Conservation (phyloP, 53 echinoderm and acorn worm species). For the Pentamera pediparva region DNA sequence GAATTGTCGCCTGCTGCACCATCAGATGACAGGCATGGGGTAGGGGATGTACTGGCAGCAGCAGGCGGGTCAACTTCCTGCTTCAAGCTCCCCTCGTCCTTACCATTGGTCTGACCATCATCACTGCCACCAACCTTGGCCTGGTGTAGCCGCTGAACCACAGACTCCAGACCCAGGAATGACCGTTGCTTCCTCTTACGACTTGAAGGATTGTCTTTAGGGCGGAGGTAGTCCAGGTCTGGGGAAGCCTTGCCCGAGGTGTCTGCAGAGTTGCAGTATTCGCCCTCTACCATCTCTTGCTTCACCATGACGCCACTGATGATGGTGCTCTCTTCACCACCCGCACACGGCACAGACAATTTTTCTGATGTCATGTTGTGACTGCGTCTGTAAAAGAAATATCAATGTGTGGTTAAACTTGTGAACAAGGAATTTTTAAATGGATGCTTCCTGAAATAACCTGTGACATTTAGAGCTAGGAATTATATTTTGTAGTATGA, state of each 20-base stretch:
- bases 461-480: too few relatives aligned
- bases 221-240: background rate
- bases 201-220: background rate
- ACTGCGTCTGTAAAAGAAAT: too few relatives aligned
- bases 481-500: too few relatives aligned
- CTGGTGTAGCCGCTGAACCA: conserved; percentile 26
- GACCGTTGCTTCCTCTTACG: conserved; percentile 4
- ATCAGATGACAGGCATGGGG: background rate
- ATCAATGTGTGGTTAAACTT: too few relatives aligned
- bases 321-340: background rate
- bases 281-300: background rate
- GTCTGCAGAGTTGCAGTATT: background rate
- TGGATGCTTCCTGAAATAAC: too few relatives aligned
- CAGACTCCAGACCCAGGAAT: conserved; percentile 15
- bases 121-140: conserved; percentile 17
- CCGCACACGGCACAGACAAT: too few relatives aligned
- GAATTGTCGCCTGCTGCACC: background rate
- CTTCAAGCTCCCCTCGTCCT: conserved; percentile 3
- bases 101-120: background rate
- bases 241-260: conserved; percentile 16
- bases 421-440: too few relatives aligned
- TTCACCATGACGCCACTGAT: conserved; percentile 7
- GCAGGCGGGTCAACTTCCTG: background rate
- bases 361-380: too few relatives aligned
- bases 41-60: too few relatives aligned